A percentile compares a stretch with the other conserved stretches of the same genome.
These are phyloP conservation scores for Tenthredo distinguenda DNA, from an alignment of 2,888 invertebrate genomes.

Conservation along the genomic window DNA sequence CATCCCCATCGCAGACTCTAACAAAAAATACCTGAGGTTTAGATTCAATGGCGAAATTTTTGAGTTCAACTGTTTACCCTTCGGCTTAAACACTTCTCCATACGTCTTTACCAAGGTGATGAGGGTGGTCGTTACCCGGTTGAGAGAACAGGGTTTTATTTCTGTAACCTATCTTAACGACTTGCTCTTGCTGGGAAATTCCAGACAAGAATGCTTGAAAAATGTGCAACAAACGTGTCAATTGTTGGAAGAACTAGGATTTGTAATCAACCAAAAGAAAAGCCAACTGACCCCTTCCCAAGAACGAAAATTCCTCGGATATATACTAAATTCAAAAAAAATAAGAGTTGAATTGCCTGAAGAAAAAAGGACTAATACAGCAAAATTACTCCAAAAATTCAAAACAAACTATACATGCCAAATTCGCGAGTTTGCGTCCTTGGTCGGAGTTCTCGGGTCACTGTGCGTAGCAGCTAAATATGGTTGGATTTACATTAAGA, in stretches of 20 bases:
- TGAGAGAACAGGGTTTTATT: slow-evolving; percentile 27
- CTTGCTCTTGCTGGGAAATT: slow-evolving; percentile 30
- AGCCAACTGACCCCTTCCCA: slow-evolving; percentile 42
- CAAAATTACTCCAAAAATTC: neutral
- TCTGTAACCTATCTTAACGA: slow-evolving; percentile 44
- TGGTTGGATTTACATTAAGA: slow-evolving; percentile 56
- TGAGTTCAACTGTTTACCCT: slow-evolving; percentile 60
- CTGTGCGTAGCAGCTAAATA: slow-evolving; percentile 55
- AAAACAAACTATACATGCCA: slow-evolving; percentile 41
- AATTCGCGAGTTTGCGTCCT: slow-evolving; percentile 54
- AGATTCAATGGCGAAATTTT: slow-evolving; percentile 54
- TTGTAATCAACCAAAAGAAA: slow-evolving; percentile 53
- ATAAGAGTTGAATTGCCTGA: slow-evolving; percentile 19
- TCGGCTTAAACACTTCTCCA: slow-evolving; percentile 55
- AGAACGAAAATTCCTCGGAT: slow-evolving; percentile 53
- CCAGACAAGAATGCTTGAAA: neutral
- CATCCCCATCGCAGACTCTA: slow-evolving; percentile 52
- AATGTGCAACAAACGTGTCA: slow-evolving; percentile 5
- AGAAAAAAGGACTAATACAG: neutral
- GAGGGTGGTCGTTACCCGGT: slow-evolving; percentile 20
- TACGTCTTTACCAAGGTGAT: slow-evolving; percentile 48
- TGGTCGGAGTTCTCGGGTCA: slow-evolving; percentile 52
- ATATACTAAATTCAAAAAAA: slow-evolving; percentile 54
- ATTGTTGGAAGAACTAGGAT: slow-evolving; percentile 48
- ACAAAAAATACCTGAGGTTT: slow-evolving; percentile 60